Evolutionary conservation across 2,113 vertebrate species (phyloP), one percentile per base, ranked within the genome.

Genomic region (Columbina picui): DNA sequence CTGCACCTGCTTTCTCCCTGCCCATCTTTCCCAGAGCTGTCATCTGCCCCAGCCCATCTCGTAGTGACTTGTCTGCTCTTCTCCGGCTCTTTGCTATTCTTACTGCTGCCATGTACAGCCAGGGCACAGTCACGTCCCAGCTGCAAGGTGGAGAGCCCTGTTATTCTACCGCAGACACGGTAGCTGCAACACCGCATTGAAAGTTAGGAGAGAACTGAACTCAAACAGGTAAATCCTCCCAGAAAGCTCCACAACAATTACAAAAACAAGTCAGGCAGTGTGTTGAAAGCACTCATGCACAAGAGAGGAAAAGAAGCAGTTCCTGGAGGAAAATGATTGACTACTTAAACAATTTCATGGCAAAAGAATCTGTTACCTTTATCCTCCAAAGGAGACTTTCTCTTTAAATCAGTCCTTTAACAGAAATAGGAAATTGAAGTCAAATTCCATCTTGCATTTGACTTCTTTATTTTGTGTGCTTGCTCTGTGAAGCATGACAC

Each of bases 71-170:
- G 13, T n/a, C 34, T 63, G 12, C 41, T 30, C 45, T 64, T 53
- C n/a, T 76, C 27, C 14, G 18, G 11, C 15, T 34, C 32, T 76
- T 76, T 6, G 39, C 53, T 32, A 2, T 39, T 80, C 85, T 38
- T 39, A n/a, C 10, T 0, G 0, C 49, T 56, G 74, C 49, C 78
- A 29, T 0, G 10, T 9, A 32, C 11, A 50, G 14, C 25, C 11
- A 11, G 26, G 39, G 34, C 30, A 75, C 1, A 3, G 53, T 8
- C 61, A 69, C 20, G 36, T 47, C 36, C 30, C 74, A 74, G 73
- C 32, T 59, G 32, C 49, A 59, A 68, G 30, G 43, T 43, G 39
- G 15, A 73, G 18, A 91, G 56, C 52, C 82, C 65, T 75, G 43
- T 38, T 67, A 74, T 7, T 36, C 70, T 18, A 71, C 20, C 30